These are phyloP conservation scores for Drosophila antonietae DNA, from an alignment of 2,888 invertebrate species.

Conservation along the genomic window DNA sequence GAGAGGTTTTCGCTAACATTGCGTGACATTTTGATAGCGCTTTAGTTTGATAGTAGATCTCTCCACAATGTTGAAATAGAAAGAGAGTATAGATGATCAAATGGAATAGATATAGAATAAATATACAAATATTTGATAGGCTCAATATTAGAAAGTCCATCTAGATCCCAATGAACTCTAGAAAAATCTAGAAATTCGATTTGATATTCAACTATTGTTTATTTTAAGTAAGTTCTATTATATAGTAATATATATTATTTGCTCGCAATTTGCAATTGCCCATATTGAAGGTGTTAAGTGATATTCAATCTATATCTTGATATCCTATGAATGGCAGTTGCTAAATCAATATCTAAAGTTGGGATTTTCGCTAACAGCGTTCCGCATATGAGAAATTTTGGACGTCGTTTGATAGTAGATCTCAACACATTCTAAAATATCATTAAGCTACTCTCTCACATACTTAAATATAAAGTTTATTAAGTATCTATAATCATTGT, in stretches of 20 bases:
- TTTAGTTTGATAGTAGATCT: constrained; percentile 62
- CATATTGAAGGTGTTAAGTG: constrained; percentile 8
- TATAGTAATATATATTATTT: neutral
- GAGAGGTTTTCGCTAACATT: constrained; percentile 62
- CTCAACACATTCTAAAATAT: constrained; percentile 43
- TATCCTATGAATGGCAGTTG: constrained; percentile 30
- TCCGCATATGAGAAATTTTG: constrained; percentile 37
- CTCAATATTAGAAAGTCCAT: neutral
- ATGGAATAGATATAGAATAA: neutral
- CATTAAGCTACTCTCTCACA: neutral
- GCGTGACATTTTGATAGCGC: constrained; percentile 43
- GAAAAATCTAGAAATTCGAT: too few species aligned
- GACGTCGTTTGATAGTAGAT: constrained; percentile 75
- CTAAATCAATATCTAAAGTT: constrained; percentile 46
- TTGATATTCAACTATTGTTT: neutral
- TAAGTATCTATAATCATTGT: neutral
- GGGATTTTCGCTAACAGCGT: constrained; percentile 75
- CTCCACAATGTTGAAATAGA: neutral
- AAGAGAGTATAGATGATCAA: neutral
- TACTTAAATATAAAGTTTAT: neutral
- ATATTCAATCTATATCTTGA: constrained; percentile 17
- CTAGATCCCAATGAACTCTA: neutral
- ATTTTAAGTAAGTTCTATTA: neutral
- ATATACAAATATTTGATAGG: neutral
- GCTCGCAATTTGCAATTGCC: constrained; percentile 21